Evolutionary conservation across 2,888 invertebrate genomes (phyloP), one percentile per base, ranked within the genome.

Genomic region (Aproaerema taeniolella): DNA sequence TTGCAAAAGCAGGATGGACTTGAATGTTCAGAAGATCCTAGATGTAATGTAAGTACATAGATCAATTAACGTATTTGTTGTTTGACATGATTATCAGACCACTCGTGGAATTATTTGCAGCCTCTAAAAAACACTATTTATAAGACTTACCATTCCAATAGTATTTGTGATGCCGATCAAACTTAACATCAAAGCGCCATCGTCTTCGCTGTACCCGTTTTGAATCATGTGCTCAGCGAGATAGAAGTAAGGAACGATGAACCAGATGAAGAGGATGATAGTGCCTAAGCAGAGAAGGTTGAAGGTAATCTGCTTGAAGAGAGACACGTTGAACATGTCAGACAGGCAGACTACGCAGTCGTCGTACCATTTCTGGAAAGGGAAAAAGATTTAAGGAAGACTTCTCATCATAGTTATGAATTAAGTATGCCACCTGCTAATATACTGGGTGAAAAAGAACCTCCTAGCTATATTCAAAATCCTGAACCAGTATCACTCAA

Each of bases 191-290:
- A 90, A 89, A 3, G 96, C 95, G 2, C 93, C 92, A 35, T 92
- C 91, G 26, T 91, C 88, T 52, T 93, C 92, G 1, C 87, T 88
- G 55, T 93, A 94, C 1, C 91, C 91, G 46, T 90, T 87, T 0
- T 77, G 68, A 24, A 89, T 89, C 83, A 95, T 92, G 68, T 94
- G 92, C 61, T 97, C 96, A 39, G 94, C 93, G 46, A 97, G 88
- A 77, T 96, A 98, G 71, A 98, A 95, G 81, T 98, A 98, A 9
- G 97, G 97, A 42, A 98, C 95, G 63, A 98, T 97, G 76, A 95
- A 95, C 94, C 96, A 97, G 59, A 93, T 91, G 79, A 97, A 98
- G 37, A 98, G 89, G 38, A 97, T 88, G 54, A 96, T 91, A 50
- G 96, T 97, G 38, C 96, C 95, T 10, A 96, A 64, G 40, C 95